These are phyloP conservation scores for Phoebastria nigripes DNA, from an alignment of 2,797 vertebrate genomes.

Conservation along the genomic window DNA sequence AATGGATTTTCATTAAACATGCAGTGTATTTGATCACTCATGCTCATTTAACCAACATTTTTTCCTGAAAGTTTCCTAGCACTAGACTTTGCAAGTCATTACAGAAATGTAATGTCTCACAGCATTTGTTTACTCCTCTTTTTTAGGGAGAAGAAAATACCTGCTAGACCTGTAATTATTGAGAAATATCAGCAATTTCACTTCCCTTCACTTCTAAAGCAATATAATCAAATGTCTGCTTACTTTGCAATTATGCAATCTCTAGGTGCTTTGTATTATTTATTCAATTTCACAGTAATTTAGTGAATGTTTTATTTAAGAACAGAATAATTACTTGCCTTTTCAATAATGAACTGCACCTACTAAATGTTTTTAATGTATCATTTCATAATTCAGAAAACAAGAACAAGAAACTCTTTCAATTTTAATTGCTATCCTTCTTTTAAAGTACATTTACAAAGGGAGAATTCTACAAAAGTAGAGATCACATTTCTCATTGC, in stretches of 20 bases:
- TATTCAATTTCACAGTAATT: not conserved
- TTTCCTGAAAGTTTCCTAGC: not conserved
- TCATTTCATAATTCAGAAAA: not conserved
- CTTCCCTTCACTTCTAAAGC: not conserved
- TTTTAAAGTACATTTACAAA: not conserved
- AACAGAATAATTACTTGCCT: not conserved
- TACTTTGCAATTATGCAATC: not conserved
- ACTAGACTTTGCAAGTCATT: not conserved
- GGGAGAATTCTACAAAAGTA: not conserved
- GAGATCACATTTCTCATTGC: not conserved
- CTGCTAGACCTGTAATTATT: not conserved
- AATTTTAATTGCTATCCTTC: not conserved
- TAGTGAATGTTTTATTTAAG: constrained; percentile 14
- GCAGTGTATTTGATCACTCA: not conserved
- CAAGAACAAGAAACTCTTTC: not conserved
- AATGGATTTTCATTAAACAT: not conserved
- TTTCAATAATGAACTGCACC: not conserved
- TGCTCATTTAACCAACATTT: not conserved
- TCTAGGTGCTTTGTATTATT: not conserved
- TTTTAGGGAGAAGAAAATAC: not conserved
- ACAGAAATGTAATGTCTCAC: not conserved
- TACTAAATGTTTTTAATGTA: not conserved
- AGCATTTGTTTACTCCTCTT: not conserved
- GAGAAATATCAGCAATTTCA: not conserved
- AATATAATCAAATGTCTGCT: not conserved